Base-by-base conservation (phyloP, 2,113 vertebrate genomes). In the Eretmochelys imbricata region DNA sequence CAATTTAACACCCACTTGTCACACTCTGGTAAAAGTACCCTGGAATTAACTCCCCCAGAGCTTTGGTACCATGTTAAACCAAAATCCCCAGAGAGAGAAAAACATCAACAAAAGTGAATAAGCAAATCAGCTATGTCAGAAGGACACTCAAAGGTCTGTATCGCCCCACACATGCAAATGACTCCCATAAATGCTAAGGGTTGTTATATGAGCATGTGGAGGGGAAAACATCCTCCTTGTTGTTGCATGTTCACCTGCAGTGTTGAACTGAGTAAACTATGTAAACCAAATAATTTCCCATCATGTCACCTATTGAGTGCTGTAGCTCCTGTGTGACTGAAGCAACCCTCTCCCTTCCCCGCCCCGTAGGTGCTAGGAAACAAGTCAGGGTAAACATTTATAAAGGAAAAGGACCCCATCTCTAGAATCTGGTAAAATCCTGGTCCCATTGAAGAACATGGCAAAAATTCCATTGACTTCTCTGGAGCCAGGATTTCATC, bases 401-500 rank as follows among this genome's bases (percentile, higher is more conserved):
- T 25, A 87, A 91, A 93, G 92, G 35, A 83, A 59, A 83, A 42
- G 24, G 59, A 29, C 27, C 5, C 6, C 25, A 9, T 54, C 53
- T 75, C 19, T 91, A 82, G 90, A 35, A 7, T 1, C 69, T 76
- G 55, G 75, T 80, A 95, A 69, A 19, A 92, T 87, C 54, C 79
- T 83, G 83, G 50, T 59, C 84, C 93, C 59, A 82, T 92, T 82
- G 87, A 95, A 88, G 42, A 38, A 51, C 79, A 49, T 51, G 55
- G 80, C 57, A 55, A 54, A 97, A 88, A 46, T 48, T 11, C 46
- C 42, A 46, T 6, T 48, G 59, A 59, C 49, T 81, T 94, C 91
- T 89, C 89, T 51, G 27, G 57, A 89, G 57, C 65, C 85, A 84
- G 84, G 89, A 87, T 87, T 95, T 95, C 93, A 92, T 65, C 16